phyloP scores from a whole-genome alignment of 2,797 vertebrate genomes.

The Furcifer pardalis region DNA sequence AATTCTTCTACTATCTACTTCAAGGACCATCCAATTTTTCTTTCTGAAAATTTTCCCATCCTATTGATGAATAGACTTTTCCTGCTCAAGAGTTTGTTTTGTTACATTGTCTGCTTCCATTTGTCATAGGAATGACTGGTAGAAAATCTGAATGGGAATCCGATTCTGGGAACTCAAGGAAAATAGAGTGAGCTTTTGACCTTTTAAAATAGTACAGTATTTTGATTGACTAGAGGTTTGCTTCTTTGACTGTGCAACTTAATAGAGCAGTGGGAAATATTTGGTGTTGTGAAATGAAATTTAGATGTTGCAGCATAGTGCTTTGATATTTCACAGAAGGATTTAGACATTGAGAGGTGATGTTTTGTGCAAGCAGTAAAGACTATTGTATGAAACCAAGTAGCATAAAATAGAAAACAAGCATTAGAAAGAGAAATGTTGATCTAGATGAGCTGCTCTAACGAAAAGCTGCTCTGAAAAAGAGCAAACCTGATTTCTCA shows the following conservation, averaged over 20 bases:
- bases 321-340: constrained; percentile 32
- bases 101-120: background rate
- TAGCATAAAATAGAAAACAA: constrained; percentile 8
- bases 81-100: background rate
- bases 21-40: background rate
- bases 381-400: constrained; percentile 31
- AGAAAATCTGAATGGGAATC: constrained; percentile 7
- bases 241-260: background rate
- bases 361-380: constrained; percentile 37
- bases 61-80: background rate
- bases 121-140: background rate
- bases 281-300: background rate
- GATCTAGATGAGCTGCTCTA: constrained; percentile 9
- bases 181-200: background rate
- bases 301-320: background rate
- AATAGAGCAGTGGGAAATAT: background rate
- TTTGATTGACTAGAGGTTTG: constrained; percentile 12
- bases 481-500: background rate
- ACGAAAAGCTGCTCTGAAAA: background rate
- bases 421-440: constrained; percentile 44
- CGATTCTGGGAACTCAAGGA: background rate
- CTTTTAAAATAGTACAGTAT: constrained; percentile 5
- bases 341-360: constrained; percentile 48
- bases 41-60: background rate
- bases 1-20: background rate